Conservation (phyloP, 2,888 invertebrate genomes). For the Hypercompe scribonia region DNA sequence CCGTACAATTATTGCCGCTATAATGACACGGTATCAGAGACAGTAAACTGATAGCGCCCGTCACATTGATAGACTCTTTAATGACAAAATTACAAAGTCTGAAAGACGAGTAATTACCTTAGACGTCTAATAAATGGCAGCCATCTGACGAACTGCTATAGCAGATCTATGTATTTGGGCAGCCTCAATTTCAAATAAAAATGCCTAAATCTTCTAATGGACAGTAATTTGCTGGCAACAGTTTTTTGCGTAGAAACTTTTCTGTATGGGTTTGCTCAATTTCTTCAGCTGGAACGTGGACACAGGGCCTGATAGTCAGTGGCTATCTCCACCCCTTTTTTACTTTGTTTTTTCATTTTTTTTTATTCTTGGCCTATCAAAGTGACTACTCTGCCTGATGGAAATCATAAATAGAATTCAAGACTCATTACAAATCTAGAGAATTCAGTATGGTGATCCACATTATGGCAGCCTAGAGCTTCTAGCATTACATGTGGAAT, state of each 20-base stretch:
- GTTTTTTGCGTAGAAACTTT: constrained; percentile 3
- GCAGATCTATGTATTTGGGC: constrained; percentile 28
- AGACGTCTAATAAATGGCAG: constrained; percentile 55
- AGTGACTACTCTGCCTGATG: too few species aligned
- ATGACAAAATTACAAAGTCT: constrained; percentile 56
- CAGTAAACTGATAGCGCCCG: constrained; percentile 49
- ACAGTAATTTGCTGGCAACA: constrained; percentile 2
- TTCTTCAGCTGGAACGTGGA: too few species aligned
- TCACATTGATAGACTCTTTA: constrained; percentile 53
- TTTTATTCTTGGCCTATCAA: too few species aligned
- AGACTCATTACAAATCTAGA: too few species aligned
- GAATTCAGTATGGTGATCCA: too few species aligned
- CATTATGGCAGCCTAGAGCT: too few species aligned
- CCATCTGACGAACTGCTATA: constrained; percentile 44
- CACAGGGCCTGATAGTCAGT: too few species aligned
- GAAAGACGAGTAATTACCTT: constrained; percentile 52
- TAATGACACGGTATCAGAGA: constrained; percentile 42
- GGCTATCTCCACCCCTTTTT: too few species aligned
- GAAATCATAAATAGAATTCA: too few species aligned
- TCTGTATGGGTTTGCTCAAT: neutral
- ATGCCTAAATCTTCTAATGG: constrained; percentile 5
- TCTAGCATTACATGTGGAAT: too few species aligned
- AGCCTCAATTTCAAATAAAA: constrained; percentile 27
- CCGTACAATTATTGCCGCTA: constrained; percentile 32
- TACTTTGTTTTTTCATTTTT: too few species aligned